Conservation (phyloP, 2,113 vertebrate genomes). For the Nyctibius bracteatus region DNA sequence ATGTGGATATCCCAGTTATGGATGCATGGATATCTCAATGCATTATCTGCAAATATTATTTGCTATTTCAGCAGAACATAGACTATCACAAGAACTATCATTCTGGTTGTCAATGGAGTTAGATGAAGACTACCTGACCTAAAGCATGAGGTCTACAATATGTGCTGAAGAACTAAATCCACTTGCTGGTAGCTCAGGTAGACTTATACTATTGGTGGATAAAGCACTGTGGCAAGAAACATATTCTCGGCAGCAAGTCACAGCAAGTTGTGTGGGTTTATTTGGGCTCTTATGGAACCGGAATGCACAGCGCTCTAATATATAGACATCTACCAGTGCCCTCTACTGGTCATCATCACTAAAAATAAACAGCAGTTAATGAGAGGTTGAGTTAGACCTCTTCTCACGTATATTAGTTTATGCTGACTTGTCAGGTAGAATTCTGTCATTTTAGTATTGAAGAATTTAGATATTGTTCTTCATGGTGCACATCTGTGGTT, state of each 20-base stretch:
- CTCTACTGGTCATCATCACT: slow-evolving; percentile 18
- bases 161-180: not conserved
- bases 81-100: not conserved
- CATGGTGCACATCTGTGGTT: not conserved
- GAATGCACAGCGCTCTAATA: not conserved
- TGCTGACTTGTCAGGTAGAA: not conserved
- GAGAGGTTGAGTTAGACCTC: not conserved
- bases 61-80: not conserved
- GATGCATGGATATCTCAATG: not conserved
- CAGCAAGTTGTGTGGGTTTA: not conserved
- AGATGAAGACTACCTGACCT: not conserved
- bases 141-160: not conserved
- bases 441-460: not conserved
- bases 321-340: not conserved
- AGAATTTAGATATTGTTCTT: not conserved
- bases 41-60: not conserved
- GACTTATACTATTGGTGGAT: not conserved
- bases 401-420: rapidly evolving
- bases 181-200: not conserved
- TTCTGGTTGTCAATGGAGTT: not conserved
- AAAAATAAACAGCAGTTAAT: not conserved
- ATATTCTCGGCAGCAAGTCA: rapidly evolving
- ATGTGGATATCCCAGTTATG: not conserved
- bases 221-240: not conserved
- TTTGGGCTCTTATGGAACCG: not conserved